A percentile compares a stretch with the other conserved stretches of the same genome.
These are phyloP conservation scores for Patiria pectinifera DNA, from an alignment of 53 echinoderm and acorn worm genomes.

Conservation along the genomic window DNA sequence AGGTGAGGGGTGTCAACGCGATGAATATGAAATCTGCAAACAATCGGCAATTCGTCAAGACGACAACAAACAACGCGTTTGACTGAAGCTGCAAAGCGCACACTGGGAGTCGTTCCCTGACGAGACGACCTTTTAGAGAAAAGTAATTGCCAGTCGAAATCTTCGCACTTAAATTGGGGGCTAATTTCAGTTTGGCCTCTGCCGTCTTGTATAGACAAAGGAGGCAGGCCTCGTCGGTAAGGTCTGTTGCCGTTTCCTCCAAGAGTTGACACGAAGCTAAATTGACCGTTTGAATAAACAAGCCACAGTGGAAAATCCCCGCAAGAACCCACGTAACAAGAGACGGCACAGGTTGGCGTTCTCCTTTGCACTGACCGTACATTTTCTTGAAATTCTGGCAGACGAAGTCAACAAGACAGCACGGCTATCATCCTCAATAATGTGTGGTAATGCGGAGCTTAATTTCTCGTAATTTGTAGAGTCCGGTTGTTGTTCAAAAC, in stretches of 20 bases:
- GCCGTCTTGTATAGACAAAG: not conserved
- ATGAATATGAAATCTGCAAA: slow-evolving; percentile 5
- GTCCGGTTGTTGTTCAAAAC: slow-evolving; percentile 49
- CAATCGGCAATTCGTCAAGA: slow-evolving; percentile 37
- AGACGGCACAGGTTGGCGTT: not conserved
- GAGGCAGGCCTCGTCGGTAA: not conserved
- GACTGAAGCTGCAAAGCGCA: not conserved
- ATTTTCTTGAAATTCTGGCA: not conserved
- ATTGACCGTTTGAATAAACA: not conserved
- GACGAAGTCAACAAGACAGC: not conserved
- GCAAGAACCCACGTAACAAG: not conserved
- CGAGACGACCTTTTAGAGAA: slow-evolving; percentile 8
- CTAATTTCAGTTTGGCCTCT: slow-evolving; percentile 20
- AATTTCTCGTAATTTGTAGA: slow-evolving; percentile 27
- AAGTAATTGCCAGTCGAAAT: slow-evolving; percentile 22
- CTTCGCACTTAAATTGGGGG: slow-evolving; percentile 13
- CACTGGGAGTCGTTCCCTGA: not conserved
- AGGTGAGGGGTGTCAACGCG: slow-evolving; percentile 19
- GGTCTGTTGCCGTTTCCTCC: slow-evolving; percentile 8
- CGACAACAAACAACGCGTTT: not conserved
- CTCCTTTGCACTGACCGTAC: not conserved
- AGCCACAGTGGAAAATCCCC: not conserved
- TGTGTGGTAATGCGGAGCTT: not conserved
- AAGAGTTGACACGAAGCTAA: not conserved
- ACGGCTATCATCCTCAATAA: not conserved